Evolutionary conservation across 2,113 vertebrate species (phyloP), one percentile per base, ranked within the genome.

Genomic region (Symphodus melops): DNA sequence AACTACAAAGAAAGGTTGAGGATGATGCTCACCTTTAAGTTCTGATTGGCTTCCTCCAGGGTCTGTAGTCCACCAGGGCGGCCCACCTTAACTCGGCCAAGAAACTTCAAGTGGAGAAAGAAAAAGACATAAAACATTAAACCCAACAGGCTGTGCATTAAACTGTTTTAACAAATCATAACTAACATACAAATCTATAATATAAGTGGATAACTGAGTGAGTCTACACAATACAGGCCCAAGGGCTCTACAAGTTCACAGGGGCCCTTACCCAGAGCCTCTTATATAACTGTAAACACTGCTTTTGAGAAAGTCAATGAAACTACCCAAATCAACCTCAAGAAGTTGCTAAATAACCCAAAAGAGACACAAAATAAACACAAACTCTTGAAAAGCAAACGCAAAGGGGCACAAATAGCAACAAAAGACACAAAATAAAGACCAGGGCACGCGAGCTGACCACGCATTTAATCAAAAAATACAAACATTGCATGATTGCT

Each of bases 51-150:
- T 49, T 94, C 92, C 2, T 83, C 83, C 75, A 95, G 89, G 58
- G 91, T 55, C 71, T 90, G 80, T 12, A 91, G 63, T 55, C 94
- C 94, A 7, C 83, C 68, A 0, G 89, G 64, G 0, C 82, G 82
- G 16, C 83, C 79, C 28, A 92, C 93, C 72, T 93, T 86, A 0
- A 92, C 69, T 21, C 93, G 88, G 8, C 94, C 93, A 0, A 94
- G 71, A 71, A 95, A 93, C 94, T 95, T 14, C 5, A 73, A 46
- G 44, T 49, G 17, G 8, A 69, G 6, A 64, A 19, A 75, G 3
- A 55, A 49, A 59, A 9, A 55, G 8, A 68, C 8, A 58, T 9
- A 0, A 61, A 8, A 8, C 17, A 11, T 19, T 9, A 9, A 42
- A 41, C 39, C 25, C 21, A 33, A 33, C 28, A 52, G 16, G 42